phyloP scores from a whole-genome alignment of 1,140 invertebrate species.

The Gonioctena quinquepunctata region DNA sequence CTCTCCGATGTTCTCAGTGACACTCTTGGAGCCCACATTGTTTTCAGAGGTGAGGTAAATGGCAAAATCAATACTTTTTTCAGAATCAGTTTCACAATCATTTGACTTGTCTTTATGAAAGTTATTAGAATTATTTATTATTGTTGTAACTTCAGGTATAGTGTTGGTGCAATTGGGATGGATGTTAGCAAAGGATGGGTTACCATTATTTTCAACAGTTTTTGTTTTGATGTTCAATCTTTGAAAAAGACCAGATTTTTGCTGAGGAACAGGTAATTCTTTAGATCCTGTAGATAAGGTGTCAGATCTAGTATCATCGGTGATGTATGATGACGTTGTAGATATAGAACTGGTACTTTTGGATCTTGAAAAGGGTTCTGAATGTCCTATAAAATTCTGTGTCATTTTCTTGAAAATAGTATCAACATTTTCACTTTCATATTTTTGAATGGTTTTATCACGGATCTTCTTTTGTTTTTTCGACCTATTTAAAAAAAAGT shows the following conservation, averaged over 20 bases:
- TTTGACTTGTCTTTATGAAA: not conserved
- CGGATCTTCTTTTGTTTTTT: not conserved
- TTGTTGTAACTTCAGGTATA: too few species aligned
- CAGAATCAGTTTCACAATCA: not conserved
- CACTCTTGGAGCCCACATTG: too few species aligned
- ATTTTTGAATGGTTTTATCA: not conserved
- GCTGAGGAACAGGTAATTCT: not conserved
- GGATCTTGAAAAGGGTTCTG: not conserved
- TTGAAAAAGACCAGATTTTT: too few species aligned
- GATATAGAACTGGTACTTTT: conserved; percentile 9
- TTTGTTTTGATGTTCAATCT: too few species aligned
- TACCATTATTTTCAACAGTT: too few species aligned
- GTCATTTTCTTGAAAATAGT: not conserved
- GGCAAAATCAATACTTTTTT: not conserved
- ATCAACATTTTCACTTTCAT: conserved; percentile 4
- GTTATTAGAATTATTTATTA: too few species aligned
- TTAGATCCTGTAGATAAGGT: conserved; percentile 2
- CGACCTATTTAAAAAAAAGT: too few species aligned
- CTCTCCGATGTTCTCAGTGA: too few species aligned
- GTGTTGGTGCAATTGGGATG: too few species aligned
- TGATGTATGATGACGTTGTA: conserved; percentile 9
- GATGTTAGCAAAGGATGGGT: too few species aligned
- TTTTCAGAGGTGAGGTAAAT: not conserved
- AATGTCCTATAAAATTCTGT: not conserved
- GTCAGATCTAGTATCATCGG: not conserved